Evolutionary conservation across 1,140 invertebrate genomes (phyloP).

Genomic region (Yoshiicerus persimilis): DNA sequence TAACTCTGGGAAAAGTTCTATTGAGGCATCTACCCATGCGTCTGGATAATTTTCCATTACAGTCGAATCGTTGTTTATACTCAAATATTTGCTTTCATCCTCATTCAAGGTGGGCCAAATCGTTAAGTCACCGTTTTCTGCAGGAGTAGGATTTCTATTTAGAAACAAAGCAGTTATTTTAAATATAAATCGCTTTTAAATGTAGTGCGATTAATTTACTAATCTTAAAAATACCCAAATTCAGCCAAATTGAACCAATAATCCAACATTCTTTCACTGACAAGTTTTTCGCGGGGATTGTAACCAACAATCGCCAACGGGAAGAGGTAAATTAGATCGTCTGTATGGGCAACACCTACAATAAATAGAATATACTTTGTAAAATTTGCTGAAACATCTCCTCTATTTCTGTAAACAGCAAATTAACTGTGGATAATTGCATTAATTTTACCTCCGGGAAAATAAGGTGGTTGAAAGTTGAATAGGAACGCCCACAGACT

Average conservation of each 20-base stretch:
- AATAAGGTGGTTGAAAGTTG: background rate
- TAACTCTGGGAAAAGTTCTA: background rate
- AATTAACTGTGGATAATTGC: background rate
- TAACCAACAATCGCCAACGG: background rate
- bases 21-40: background rate
- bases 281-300: conserved; percentile 15
- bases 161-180: background rate
- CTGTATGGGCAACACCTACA: background rate
- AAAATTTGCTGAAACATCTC: too few relatives aligned
- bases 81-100: background rate
- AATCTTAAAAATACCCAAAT: conserved; percentile 24
- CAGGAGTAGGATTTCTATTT: background rate
- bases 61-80: background rate
- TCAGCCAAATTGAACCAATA: conserved; percentile 46
- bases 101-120: background rate
- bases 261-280: conserved; percentile 36
- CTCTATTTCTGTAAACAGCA: background rate
- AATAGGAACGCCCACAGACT: background rate
- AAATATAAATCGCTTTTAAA: too few relatives aligned
- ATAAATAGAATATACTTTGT: background rate
- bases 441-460: background rate
- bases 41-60: background rate
- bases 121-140: background rate
- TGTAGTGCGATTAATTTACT: too few relatives aligned
- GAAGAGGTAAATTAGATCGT: conserved; percentile 44